These are phyloP conservation scores for Muntiacus reevesi DNA, from an alignment of 2,113 vertebrate species.

Conservation along the genomic window DNA sequence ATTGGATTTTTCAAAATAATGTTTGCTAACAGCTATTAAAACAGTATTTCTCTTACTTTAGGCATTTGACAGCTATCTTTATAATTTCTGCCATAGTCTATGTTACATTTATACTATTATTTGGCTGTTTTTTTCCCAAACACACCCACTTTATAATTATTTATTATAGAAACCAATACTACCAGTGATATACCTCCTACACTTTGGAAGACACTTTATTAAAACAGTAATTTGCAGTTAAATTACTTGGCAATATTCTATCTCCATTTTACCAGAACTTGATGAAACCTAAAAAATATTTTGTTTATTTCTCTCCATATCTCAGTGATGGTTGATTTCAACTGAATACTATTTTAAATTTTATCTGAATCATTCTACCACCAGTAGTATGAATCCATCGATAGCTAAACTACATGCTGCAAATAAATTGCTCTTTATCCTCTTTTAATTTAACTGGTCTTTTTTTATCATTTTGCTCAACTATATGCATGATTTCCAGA, in stretches of 20 bases:
- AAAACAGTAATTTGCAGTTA: background rate
- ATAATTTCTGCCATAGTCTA: background rate
- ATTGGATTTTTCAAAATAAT: background rate
- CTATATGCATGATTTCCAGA: background rate
- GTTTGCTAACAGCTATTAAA: background rate
- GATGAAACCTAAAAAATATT: background rate
- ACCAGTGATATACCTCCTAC: background rate
- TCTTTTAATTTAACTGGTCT: background rate
- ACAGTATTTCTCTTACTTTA: background rate
- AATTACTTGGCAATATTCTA: background rate
- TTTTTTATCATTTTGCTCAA: background rate
- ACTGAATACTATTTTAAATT: background rate
- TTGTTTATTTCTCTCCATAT: background rate
- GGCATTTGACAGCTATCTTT: background rate
- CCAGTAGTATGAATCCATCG: background rate
- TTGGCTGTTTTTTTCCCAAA: background rate
- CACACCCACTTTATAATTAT: background rate
- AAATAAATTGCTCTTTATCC: background rate
- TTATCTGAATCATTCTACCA: background rate
- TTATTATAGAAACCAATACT: background rate
- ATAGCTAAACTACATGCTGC: background rate
- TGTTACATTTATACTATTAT: background rate
- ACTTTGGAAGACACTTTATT: background rate
- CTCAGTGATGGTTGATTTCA: background rate
- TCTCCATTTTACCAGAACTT: background rate